phyloP scores from a whole-genome alignment of 2,888 invertebrate genomes.

The Amphipyra tragopoginis region DNA sequence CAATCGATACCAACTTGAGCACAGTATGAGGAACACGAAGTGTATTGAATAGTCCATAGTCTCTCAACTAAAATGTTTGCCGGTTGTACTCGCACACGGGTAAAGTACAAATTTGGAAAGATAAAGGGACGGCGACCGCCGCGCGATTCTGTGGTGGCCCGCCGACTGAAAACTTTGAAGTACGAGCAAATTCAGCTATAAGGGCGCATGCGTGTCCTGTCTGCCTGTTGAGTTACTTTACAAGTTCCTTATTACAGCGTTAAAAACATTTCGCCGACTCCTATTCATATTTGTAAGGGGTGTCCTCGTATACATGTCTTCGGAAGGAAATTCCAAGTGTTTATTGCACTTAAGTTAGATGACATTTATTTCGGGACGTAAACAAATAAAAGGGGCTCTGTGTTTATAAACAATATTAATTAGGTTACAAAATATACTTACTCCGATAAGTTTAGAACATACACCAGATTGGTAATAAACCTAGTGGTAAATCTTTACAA shows the following conservation, averaged over 20 bases:
- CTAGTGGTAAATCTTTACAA: too few species aligned
- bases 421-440: too few species aligned
- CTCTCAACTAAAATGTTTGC: constrained; percentile 52
- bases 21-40: constrained; percentile 78
- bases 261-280: constrained; percentile 45
- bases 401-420: too few species aligned
- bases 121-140: constrained; percentile 49
- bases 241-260: constrained; percentile 51
- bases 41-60: constrained; percentile 78
- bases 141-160: constrained; percentile 53
- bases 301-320: constrained; percentile 20
- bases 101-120: constrained; percentile 17
- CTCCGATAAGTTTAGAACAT: too few species aligned
- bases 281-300: constrained; percentile 30
- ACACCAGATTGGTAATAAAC: too few species aligned
- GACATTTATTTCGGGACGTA: neutral
- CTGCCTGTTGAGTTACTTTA: constrained; percentile 70
- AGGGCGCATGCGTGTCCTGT: constrained; percentile 69
- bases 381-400: neutral
- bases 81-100: constrained; percentile 40
- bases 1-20: constrained; percentile 79
- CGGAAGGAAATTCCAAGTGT: neutral
- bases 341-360: neutral
- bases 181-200: constrained; percentile 46
- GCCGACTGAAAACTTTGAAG: constrained; percentile 70